These are phyloP conservation scores for Epirrita christyi DNA, from an alignment of 2,888 invertebrate species.

Conservation along the genomic window DNA sequence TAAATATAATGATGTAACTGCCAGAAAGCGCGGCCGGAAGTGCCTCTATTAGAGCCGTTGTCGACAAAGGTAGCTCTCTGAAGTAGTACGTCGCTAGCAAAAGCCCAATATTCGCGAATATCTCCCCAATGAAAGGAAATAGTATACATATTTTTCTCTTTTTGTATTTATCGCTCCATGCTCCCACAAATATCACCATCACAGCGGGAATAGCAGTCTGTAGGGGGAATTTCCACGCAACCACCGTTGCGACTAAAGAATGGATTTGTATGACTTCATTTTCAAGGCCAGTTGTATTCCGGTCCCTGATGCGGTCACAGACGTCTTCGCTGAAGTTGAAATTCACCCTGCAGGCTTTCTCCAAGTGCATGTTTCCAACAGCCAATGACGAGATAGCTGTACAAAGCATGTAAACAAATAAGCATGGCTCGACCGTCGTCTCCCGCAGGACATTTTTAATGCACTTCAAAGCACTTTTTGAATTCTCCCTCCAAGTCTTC, in stretches of 20 bases:
- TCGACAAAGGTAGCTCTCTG: slow-evolving; percentile 77
- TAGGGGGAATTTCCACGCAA: slow-evolving; percentile 85
- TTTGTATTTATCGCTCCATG: slow-evolving; percentile 86
- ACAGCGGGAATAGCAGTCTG: slow-evolving; percentile 85
- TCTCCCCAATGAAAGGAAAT: slow-evolving; percentile 83
- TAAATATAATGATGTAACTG: slow-evolving; percentile 84
- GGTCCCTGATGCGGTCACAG: slow-evolving; percentile 77
- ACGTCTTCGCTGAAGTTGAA: slow-evolving; percentile 77
- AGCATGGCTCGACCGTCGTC: slow-evolving; percentile 87
- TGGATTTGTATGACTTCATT: slow-evolving; percentile 73
- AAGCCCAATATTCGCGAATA: slow-evolving; percentile 80
- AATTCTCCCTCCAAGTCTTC: slow-evolving; percentile 64
- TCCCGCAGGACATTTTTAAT: slow-evolving; percentile 67
- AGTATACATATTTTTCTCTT: slow-evolving; percentile 85
- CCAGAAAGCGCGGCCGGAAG: slow-evolving; percentile 86
- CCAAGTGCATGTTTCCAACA: slow-evolving; percentile 83
- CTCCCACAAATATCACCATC: slow-evolving; percentile 84
- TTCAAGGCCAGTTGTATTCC: slow-evolving; percentile 74
- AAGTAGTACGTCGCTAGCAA: slow-evolving; percentile 84
- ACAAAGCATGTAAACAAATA: slow-evolving; percentile 87
- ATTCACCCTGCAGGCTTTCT: slow-evolving; percentile 85
- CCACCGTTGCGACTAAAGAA: slow-evolving; percentile 78
- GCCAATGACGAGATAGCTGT: slow-evolving; percentile 87
- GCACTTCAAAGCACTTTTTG: slow-evolving; percentile 62
- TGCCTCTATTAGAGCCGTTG: slow-evolving; percentile 82